A percentile compares a stretch with the other conserved stretches of the same genome.
phyloP scores from a whole-genome alignment of 2,113 vertebrate genomes.

The Mugil cephalus region DNA sequence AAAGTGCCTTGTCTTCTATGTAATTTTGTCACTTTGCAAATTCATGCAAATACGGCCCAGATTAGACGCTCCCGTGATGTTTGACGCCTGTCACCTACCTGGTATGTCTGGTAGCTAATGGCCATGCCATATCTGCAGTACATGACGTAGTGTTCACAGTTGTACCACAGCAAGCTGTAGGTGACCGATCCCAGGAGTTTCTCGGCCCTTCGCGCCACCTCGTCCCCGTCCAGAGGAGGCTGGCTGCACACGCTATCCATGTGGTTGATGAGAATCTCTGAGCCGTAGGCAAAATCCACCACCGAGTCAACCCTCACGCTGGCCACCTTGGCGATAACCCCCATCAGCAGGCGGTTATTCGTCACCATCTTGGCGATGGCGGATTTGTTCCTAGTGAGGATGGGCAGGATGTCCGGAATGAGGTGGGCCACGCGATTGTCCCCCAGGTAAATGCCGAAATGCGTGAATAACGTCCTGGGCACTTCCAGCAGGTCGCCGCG shows the following conservation, averaged over 20 bases:
- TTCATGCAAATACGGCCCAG: no score
- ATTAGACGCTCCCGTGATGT: no score
- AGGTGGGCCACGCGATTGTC: slow-evolving; percentile 93
- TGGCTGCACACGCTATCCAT: slow-evolving; percentile 88
- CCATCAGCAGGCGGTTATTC: slow-evolving; percentile 91
- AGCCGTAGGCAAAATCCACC: slow-evolving; percentile 93
- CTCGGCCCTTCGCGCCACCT: slow-evolving; percentile 91
- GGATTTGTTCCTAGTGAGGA: slow-evolving; percentile 79
- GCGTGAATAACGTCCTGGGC: slow-evolving; percentile 91
- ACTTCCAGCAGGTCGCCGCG: slow-evolving; percentile 94
- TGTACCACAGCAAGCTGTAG: slow-evolving; percentile 97
- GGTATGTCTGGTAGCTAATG: slow-evolving; percentile 93
- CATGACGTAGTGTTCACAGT: slow-evolving; percentile 98
- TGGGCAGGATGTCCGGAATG: slow-evolving; percentile 94
- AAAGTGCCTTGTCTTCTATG: no score
- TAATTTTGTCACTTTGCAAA: no score
- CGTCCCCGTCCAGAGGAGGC: slow-evolving; percentile 86
- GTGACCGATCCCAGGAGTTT: slow-evolving; percentile 87
- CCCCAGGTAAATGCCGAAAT: slow-evolving; percentile 96
- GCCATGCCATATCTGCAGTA: slow-evolving; percentile 92
- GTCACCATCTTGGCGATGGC: slow-evolving; percentile 89
- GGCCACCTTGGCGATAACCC: slow-evolving; percentile 88
- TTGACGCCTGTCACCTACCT: slow-evolving; percentile 83
- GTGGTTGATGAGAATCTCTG: slow-evolving; percentile 90
- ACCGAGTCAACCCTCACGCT: slow-evolving; percentile 93